phyloP scores from a whole-genome alignment of 1,140 invertebrate species.

The Orius insidiosus region DNA sequence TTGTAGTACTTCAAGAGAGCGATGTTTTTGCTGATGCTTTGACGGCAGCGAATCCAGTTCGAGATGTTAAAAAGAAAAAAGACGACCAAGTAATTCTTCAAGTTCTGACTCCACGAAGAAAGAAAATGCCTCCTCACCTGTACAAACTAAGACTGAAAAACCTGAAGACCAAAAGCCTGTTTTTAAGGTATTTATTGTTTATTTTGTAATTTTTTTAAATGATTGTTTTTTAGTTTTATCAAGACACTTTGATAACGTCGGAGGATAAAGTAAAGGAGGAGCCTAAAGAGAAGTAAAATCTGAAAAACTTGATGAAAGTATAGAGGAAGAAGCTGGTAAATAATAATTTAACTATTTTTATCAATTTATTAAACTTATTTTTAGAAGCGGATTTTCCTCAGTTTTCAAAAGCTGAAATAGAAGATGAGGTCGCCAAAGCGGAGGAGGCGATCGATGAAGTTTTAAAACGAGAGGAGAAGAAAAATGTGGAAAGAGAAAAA shows the following conservation, averaged over 20 bases:
- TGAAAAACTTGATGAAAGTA: too few relatives aligned
- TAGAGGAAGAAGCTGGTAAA: background rate
- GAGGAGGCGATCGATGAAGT: conserved; percentile 20
- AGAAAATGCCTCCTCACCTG: conserved; percentile 25
- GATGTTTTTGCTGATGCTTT: conserved; percentile 84
- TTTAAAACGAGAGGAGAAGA: conserved; percentile 18
- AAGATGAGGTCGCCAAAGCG: conserved; percentile 18
- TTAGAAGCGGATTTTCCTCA: background rate
- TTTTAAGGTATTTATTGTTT: conserved; percentile 32
- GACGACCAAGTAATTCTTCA: conserved; percentile 48
- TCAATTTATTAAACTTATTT: background rate
- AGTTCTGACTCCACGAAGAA: conserved; percentile 20
- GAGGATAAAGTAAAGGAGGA: conserved; percentile 20
- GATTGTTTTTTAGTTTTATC: conserved; percentile 55
- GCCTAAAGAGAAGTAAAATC: conserved; percentile 17
- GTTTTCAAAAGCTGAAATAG: conserved; percentile 13
- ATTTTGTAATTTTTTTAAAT: conserved; percentile 8
- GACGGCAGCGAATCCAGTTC: conserved; percentile 45
- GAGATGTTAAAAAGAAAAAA: conserved; percentile 59
- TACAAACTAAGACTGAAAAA: conserved; percentile 29
- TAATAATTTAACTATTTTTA: background rate
- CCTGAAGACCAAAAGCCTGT: conserved; percentile 30
- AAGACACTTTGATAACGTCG: conserved; percentile 63
- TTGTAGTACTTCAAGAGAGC: conserved; percentile 52
- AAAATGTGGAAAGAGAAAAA: conserved; percentile 19